Evolutionary conservation across 2,888 invertebrate genomes (phyloP).

Genomic region (Rhorus exstirpatorius): DNA sequence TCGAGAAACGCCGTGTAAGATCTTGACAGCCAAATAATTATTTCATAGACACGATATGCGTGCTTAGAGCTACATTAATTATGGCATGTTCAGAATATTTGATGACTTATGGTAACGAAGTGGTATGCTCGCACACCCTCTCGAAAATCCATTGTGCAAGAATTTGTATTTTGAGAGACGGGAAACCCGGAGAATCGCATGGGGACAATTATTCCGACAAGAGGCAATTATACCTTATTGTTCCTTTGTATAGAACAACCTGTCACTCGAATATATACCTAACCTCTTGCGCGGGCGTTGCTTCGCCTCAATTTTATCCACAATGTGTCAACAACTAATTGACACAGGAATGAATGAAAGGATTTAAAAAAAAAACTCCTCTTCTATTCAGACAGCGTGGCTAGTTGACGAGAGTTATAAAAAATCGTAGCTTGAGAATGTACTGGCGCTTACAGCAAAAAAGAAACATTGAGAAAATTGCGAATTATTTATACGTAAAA

Average conservation of each 20-base stretch:
- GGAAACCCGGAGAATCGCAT: not conserved
- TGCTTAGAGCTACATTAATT: constrained; percentile 34
- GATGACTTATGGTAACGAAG: constrained; percentile 1
- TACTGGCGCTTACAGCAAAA: too few relatives aligned
- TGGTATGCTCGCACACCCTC: not conserved
- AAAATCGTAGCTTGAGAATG: too few relatives aligned
- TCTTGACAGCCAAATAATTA: too few relatives aligned
- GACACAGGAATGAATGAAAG: not conserved
- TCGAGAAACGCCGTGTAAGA: too few relatives aligned
- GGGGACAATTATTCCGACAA: not conserved
- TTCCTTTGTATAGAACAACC: not conserved
- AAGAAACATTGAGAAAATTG: too few relatives aligned
- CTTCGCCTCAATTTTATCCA: not conserved
- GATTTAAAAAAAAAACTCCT: not conserved
- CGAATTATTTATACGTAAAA: too few relatives aligned
- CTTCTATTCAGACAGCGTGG: not conserved
- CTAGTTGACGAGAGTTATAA: not conserved
- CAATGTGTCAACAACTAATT: constrained; percentile 12
- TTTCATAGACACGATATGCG: not conserved
- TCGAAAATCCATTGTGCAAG: constrained; percentile 39
- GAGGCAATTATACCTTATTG: constrained; percentile 9
- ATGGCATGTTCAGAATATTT: constrained; percentile 18
- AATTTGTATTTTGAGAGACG: constrained; percentile 21
- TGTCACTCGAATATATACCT: not conserved
- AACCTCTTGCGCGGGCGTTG: constrained; percentile 8